Percentiles rank a stretch among this genome's conserved stretches.
phyloP scores from a whole-genome alignment of 35 echinoderm and acorn worm species.

The Lytechinus pictus region DNA sequence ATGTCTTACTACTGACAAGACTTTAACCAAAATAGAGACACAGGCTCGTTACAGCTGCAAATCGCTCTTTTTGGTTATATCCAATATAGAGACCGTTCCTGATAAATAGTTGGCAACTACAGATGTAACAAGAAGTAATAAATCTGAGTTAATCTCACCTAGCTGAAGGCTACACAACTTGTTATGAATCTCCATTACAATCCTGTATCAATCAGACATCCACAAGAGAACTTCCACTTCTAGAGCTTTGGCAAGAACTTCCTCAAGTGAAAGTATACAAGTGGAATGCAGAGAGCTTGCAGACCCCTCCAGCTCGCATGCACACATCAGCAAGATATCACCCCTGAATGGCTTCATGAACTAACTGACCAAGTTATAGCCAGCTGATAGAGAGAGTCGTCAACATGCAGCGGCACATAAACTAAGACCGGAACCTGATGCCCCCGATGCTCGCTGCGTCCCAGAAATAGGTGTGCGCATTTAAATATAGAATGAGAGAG shows the following conservation, averaged over 20 bases:
- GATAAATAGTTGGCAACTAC: background rate
- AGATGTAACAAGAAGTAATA: background rate
- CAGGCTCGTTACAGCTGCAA: no score
- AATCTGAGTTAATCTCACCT: background rate
- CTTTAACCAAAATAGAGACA: no score
- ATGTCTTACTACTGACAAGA: no score
- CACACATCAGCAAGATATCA: background rate
- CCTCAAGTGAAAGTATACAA: background rate
- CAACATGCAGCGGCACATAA: background rate
- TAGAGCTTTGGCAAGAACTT: background rate
- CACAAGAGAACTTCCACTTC: background rate
- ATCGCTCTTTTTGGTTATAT: no score
- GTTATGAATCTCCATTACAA: constrained; percentile 51
- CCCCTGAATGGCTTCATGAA: background rate
- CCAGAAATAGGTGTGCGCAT: constrained; percentile 9
- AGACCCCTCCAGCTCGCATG: background rate
- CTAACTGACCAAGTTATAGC: background rate
- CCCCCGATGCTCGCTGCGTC: background rate
- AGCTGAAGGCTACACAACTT: constrained; percentile 44
- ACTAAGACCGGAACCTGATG: background rate
- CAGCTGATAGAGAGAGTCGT: background rate
- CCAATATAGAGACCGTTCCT: no score
- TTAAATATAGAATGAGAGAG: background rate
- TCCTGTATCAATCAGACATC: background rate
- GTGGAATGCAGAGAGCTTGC: background rate